A percentile compares a stretch with the other conserved stretches of the same genome.
phyloP scores from a whole-genome alignment of 2,113 vertebrate genomes.

The Rana temporaria region DNA sequence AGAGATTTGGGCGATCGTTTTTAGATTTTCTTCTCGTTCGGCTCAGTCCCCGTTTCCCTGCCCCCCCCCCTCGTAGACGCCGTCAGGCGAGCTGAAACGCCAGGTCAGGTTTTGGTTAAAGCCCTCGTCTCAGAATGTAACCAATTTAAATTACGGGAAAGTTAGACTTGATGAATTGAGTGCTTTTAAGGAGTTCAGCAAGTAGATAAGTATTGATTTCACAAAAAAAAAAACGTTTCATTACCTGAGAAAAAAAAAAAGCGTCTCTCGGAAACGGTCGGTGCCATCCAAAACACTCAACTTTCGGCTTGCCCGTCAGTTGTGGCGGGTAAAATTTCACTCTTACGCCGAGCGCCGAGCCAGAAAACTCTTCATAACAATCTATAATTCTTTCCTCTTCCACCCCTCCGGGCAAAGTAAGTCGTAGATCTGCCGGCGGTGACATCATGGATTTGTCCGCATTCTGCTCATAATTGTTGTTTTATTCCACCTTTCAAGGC shows the following conservation, averaged over 20 bases:
- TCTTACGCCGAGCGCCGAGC: neutral
- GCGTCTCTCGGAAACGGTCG: neutral
- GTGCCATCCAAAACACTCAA: neutral
- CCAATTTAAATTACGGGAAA: neutral
- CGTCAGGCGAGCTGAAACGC: neutral
- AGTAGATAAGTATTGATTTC: slow-evolving; percentile 34
- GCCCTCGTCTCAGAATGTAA: neutral
- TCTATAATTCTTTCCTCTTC: slow-evolving; percentile 7
- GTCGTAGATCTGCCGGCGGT: slow-evolving; percentile 21
- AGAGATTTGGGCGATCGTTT: too few relatives aligned
- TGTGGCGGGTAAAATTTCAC: slow-evolving; percentile 11
- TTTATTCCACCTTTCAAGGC: slow-evolving; percentile 33
- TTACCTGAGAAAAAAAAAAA: neutral
- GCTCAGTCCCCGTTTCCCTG: neutral
- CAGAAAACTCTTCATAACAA: slow-evolving; percentile 15
- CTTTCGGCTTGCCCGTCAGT: slow-evolving; percentile 4
- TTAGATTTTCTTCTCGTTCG: too few relatives aligned
- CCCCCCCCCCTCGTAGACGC: neutral
- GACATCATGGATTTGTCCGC: slow-evolving; percentile 44
- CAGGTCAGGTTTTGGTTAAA: neutral
- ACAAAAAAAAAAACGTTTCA: slow-evolving; percentile 26
- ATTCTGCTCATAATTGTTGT: neutral
- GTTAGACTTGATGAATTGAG: neutral
- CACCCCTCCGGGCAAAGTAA: neutral
- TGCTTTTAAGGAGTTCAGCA: neutral